Conservation (phyloP, 2,113 vertebrate genomes). For the Empidonax traillii region DNA sequence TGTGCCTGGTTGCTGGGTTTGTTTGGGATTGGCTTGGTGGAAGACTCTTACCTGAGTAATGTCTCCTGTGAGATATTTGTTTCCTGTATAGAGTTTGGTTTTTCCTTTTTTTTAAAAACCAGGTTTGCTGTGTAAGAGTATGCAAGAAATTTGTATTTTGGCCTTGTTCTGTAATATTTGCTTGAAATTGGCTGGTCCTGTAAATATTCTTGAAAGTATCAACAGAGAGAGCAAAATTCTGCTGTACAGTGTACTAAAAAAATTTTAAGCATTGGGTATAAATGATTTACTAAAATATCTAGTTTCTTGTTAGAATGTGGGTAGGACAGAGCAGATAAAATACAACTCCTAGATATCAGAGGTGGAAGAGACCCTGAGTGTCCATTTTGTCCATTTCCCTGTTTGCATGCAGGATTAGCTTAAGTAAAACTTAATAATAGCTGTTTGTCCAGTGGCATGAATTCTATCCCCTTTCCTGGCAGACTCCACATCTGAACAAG, state of each 20-base stretch:
- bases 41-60: background rate
- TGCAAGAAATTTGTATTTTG: background rate
- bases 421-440: background rate
- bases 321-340: background rate
- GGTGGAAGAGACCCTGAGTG: background rate
- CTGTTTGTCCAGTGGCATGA: background rate
- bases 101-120: background rate
- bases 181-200: background rate
- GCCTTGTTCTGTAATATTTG: background rate
- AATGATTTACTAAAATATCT: background rate
- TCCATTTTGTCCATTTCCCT: background rate
- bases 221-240: background rate
- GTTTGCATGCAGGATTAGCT: background rate
- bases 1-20: background rate
- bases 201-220: background rate
- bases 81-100: background rate
- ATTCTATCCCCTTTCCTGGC: background rate
- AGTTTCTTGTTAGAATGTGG: background rate
- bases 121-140: background rate
- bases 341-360: background rate
- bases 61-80: background rate
- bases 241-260: background rate
- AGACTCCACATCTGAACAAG: background rate
- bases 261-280: background rate
- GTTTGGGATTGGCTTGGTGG: background rate